Percentiles rank a stretch among this genome's conserved stretches.
Conservation (phyloP, 92 coral and sea anemone species). For the Chrysogorgia sp. region DNA sequence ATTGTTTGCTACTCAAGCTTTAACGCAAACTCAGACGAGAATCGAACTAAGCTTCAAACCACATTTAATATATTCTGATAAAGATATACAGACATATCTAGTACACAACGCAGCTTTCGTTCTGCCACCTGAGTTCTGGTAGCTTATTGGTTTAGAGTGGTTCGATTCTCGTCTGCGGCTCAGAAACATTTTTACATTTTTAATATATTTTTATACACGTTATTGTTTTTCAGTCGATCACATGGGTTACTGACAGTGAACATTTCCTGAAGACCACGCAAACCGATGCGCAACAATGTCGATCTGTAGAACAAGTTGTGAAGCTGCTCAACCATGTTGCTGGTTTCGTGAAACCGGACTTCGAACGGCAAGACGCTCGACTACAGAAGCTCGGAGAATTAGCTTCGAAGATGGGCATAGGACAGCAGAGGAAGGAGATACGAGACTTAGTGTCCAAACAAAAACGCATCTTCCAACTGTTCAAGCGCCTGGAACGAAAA, state of each 20-base stretch:
- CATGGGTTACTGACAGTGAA: slow-evolving; percentile 97
- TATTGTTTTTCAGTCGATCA: slow-evolving; percentile 65
- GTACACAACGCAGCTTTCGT: slow-evolving; percentile 41
- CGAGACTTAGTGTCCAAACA: slow-evolving; percentile 82
- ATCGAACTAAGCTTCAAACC: too few relatives aligned
- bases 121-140: too few relatives aligned
- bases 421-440: slow-evolving; percentile 77
- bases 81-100: too few relatives aligned
- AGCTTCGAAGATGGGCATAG: slow-evolving; percentile 84
- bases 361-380: slow-evolving; percentile 86
- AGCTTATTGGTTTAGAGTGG: too few relatives aligned
- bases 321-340: slow-evolving; percentile 82
- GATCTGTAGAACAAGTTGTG: slow-evolving; percentile 84
- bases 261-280: slow-evolving; percentile 85
- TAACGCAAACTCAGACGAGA: too few relatives aligned
- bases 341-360: slow-evolving; percentile 93
- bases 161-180: too few relatives aligned
- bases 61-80: too few relatives aligned
- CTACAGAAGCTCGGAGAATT: slow-evolving; percentile 86
- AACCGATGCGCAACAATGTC: slow-evolving; percentile 82
- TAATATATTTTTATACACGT: neutral
- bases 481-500: slow-evolving; percentile 89
- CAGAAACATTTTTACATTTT: too few relatives aligned
- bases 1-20: too few relatives aligned
- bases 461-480: slow-evolving; percentile 72